Base-by-base conservation (phyloP, 2,113 vertebrate genomes). In the Gulo gulo region DNA sequence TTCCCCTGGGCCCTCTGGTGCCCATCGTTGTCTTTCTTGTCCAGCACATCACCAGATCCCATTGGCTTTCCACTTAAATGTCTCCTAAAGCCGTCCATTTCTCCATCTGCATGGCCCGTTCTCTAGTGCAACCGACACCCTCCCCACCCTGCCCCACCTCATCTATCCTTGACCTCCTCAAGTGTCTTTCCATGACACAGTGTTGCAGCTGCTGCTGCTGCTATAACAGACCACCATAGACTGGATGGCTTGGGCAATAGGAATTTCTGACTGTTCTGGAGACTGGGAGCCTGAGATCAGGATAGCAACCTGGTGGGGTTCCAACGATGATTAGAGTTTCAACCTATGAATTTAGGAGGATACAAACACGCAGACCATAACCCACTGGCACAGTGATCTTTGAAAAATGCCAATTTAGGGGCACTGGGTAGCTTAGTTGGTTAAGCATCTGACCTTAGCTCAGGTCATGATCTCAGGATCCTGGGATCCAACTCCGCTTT, bases 401-500 rank as follows among this genome's bases (percentile, higher is more conserved):
- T 83, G 71, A 42, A 83, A 96, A 67, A 65, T 36, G 16, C 31
- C 23, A 10, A 0, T 74, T 86, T 21, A 36, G 21, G 21, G 69
- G 21, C 21, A 13, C n/a, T 24, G 71, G 69, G 71, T 73, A 36
- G 36, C 36, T 73, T 36, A 73, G 71, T 73, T 7, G 2, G 36
- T 73, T 73, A 24, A 73, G 71, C 36, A 13, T 42, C 21, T 13
- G 21, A 42, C 71, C 42, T 73, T 36, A 24, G 71, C 36, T 39
- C 36, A 73, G 36, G 71, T 42, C 71, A 73, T 24, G 71, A 73
- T 42, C 36, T 24, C 2, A 1, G 4, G 5, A 36, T 73, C 10
- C n/a, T 73, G 11, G 5, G 71, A 39, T 73, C 36, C 0, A 0
- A 23, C 36, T 13, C 21, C 0, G 2, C 5, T 4, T 14, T 1